phyloP scores from a whole-genome alignment of 2,888 invertebrate species.

The Psococerastis gibbosa region DNA sequence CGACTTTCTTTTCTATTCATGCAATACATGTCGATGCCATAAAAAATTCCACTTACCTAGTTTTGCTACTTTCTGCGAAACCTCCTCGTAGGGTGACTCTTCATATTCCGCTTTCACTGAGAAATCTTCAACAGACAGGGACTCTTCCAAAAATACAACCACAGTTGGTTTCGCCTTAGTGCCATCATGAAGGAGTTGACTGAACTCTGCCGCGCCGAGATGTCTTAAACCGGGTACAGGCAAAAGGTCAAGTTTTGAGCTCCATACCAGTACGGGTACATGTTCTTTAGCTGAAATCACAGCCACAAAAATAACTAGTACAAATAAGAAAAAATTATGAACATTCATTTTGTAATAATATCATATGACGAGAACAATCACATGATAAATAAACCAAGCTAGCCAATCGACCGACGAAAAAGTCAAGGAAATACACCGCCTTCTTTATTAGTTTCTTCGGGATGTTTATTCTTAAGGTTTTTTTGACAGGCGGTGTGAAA shows the following conservation, averaged over 20 bases:
- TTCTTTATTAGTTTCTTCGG: too few relatives aligned
- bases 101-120: too few relatives aligned
- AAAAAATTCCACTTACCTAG: too few relatives aligned
- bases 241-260: conserved; percentile 16
- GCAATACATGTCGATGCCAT: too few relatives aligned
- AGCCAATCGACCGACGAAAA: neutral
- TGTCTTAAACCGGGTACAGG: conserved; percentile 16
- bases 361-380: conserved; percentile 8
- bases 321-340: neutral
- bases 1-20: too few relatives aligned
- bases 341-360: conserved; percentile 4
- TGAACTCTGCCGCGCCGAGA: conserved; percentile 17
- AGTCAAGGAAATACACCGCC: too few relatives aligned
- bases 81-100: too few relatives aligned
- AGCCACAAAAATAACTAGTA: neutral
- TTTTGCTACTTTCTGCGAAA: too few relatives aligned
- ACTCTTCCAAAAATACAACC: conserved; percentile 33
- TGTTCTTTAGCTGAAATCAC: conserved; percentile 8
- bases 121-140: conserved; percentile 39
- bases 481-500: too few relatives aligned
- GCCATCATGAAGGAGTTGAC: conserved; percentile 23
- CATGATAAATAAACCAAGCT: conserved; percentile 3
- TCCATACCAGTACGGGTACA: conserved; percentile 18
- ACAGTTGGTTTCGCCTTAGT: conserved; percentile 26
- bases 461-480: too few relatives aligned